Conservation (phyloP, 2,888 invertebrate species). For the Acleris sparsana region DNA sequence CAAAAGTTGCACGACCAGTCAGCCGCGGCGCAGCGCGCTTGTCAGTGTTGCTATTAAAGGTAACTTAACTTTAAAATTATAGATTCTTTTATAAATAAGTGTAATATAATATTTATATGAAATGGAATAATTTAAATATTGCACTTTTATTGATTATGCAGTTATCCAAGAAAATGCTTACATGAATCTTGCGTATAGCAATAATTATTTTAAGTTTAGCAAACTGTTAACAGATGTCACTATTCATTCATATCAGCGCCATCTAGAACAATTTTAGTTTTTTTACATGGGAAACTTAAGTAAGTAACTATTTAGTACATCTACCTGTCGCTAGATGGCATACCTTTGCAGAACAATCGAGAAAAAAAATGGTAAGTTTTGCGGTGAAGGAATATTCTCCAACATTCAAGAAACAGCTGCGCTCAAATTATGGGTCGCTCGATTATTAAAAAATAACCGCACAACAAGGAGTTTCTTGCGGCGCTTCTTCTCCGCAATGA, state of each 20-base stretch:
- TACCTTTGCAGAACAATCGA: slow-evolving; percentile 7
- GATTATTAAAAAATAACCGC: too few relatives aligned
- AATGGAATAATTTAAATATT: too few relatives aligned
- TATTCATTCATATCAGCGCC: neutral
- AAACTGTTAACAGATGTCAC: slow-evolving; percentile 7
- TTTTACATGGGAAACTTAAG: too few relatives aligned
- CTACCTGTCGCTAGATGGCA: slow-evolving; percentile 30
- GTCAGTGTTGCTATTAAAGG: too few relatives aligned
- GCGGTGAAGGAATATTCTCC: slow-evolving; percentile 25
- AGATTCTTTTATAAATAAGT: too few relatives aligned
- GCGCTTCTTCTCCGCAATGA: too few relatives aligned
- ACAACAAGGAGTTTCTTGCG: too few relatives aligned
- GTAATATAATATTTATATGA: too few relatives aligned
- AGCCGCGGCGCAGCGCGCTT: slow-evolving; percentile 11
- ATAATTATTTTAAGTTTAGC: neutral
- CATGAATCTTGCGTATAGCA: slow-evolving; percentile 7
- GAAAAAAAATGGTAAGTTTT: slow-evolving; percentile 1
- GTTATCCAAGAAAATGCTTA: too few relatives aligned
- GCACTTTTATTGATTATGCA: too few relatives aligned
- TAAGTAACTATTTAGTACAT: neutral
- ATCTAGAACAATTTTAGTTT: neutral
- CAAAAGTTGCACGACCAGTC: slow-evolving; percentile 39
- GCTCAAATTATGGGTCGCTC: slow-evolving; percentile 23
- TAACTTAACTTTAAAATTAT: too few relatives aligned
- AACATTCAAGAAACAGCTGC: slow-evolving; percentile 42